A percentile compares a stretch with the other conserved stretches of the same genome.
These are phyloP conservation scores for Nasua narica DNA, from an alignment of 2,797 vertebrate species.

Conservation along the genomic window DNA sequence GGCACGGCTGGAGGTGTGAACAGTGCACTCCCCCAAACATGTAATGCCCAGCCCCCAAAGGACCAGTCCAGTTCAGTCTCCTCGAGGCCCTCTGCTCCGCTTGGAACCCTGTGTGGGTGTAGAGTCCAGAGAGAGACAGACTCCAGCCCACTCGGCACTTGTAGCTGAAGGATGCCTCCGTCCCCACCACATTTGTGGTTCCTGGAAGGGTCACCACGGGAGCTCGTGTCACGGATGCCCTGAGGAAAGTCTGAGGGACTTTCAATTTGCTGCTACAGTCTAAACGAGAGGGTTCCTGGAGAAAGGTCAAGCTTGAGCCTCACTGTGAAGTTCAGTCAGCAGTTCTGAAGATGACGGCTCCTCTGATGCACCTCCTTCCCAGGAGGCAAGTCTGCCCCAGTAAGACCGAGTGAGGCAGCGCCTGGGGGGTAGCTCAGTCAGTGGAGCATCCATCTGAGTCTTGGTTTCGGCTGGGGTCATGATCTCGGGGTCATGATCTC, in stretches of 20 bases:
- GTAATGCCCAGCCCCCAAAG: background rate
- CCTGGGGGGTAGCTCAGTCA: background rate
- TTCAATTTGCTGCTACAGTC: background rate
- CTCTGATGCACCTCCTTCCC: background rate
- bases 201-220: background rate
- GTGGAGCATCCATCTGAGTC: background rate
- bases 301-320: background rate
- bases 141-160: background rate
- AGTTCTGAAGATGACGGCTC: background rate
- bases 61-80: background rate
- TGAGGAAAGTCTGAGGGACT: background rate
- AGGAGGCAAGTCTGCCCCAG: background rate
- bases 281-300: background rate
- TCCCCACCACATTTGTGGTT: background rate
- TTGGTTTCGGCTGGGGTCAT: background rate
- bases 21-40: background rate
- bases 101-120: background rate
- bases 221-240: background rate
- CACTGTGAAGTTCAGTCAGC: background rate
- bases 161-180: background rate
- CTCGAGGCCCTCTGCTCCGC: accelerated
- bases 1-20: background rate
- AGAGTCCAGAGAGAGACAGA: background rate
- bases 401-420: background rate
- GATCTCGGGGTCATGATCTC: background rate